These are phyloP conservation scores for Spodoptera exigua DNA, from an alignment of 2,888 invertebrate genomes.

Conservation along the genomic window DNA sequence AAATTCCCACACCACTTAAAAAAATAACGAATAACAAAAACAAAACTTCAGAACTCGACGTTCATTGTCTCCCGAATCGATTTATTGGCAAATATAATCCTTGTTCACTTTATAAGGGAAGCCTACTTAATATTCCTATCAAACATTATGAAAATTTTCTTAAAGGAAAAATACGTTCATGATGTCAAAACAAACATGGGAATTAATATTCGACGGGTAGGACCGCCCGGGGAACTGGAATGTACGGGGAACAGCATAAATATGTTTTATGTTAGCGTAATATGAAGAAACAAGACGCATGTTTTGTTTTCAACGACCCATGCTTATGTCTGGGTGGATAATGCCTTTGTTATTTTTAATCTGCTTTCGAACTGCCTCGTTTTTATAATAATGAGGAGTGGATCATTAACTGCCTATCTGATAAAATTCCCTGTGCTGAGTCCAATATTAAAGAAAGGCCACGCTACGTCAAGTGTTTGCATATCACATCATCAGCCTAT, in stretches of 20 bases:
- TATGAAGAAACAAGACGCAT: conserved; percentile 5
- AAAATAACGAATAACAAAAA: not conserved
- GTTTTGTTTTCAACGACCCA: too few species aligned
- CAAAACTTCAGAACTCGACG: not conserved
- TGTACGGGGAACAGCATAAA: conserved; percentile 18
- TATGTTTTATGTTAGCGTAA: conserved; percentile 16
- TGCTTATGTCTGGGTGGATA: too few species aligned
- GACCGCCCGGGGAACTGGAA: conserved; percentile 49
- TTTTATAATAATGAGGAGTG: too few species aligned
- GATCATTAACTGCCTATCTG: too few species aligned
- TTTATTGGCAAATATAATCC: conserved; percentile 33
- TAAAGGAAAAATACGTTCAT: conserved; percentile 20
- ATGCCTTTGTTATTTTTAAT: too few species aligned
- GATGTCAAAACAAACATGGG: conserved; percentile 40
- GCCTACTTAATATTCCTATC: conserved; percentile 31
- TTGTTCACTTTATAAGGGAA: conserved; percentile 14
- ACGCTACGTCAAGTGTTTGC: too few species aligned
- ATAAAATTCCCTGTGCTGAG: too few species aligned
- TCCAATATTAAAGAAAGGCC: too few species aligned
- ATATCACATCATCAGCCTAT: too few species aligned
- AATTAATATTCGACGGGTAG: conserved; percentile 53
- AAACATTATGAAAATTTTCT: conserved; percentile 23
- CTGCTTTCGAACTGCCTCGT: too few species aligned
- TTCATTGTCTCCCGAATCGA: conserved; percentile 8
- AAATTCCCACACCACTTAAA: too few species aligned